Evolutionary conservation across 1,140 invertebrate species (phyloP), one percentile per base, ranked within the genome.

Genomic region (Drosophila takahashii): DNA sequence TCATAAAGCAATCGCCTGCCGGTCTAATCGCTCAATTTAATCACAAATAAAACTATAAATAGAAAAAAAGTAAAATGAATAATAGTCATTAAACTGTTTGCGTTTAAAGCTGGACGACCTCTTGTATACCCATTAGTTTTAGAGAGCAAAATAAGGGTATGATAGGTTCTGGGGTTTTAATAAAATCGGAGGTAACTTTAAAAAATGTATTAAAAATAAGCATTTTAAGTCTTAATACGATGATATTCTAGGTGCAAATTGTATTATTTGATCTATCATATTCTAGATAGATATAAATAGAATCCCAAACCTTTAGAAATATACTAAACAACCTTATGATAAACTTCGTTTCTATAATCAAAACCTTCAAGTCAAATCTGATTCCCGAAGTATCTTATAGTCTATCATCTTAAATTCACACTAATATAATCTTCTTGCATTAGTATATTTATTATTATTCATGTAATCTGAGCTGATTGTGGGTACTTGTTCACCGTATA

Each of bases 71-170:
- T 61, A 74, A 60, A 75, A 47, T 44, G 56, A 54, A 76, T 71
- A 58, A 78, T 76, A 48, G 48, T 71, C 75, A 65, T 83, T 65
- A 87, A 79, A 73, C 69, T 81, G 75, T 87, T 87, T 87, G 52
- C 34, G 60, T 48, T 61, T 37, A 52, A 11, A 74, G 48, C 76
- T 64, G 44, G 47, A 7, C 67, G 81, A 67, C 78, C 74, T 66
- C 67, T 75, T 77, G 59, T 22, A 13, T 57, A 42, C 34, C 36
- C 48, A 41, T 27, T 29, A 54, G 13, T 39, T 2, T 9, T 1
- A 15, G 4, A 1, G 15, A 36, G 41, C 60, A 16, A 37, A 11
- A 51, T 9, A 51, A 27, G 36, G 51, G 1, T 2, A 10, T 50
- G n/a, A 1, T 44, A 9, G 11, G 42, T 18, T 27, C 27, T 39